Conservation (phyloP, 1,140 invertebrate genomes). For the Portunus trituberculatus region DNA sequence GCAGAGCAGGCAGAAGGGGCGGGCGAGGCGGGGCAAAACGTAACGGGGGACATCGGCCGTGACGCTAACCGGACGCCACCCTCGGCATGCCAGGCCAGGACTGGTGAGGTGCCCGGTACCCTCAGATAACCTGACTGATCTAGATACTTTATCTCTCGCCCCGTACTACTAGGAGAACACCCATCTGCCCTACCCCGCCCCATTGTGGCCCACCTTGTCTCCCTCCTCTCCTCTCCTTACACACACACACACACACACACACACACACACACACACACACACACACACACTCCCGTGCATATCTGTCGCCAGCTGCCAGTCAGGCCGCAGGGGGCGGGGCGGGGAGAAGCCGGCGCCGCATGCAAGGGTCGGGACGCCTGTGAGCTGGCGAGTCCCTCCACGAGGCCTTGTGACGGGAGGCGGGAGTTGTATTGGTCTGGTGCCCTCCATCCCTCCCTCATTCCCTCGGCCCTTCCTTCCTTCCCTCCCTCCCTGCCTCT, state of each 20-base stretch:
- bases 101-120: neutral
- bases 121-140: neutral
- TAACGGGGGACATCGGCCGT: neutral
- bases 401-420: neutral
- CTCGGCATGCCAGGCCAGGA: neutral
- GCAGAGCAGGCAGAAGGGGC: neutral
- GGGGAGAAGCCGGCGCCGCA: slow-evolving; percentile 14
- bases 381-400: slow-evolving; percentile 4
- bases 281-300: neutral
- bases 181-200: neutral
- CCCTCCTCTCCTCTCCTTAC: too few relatives aligned
- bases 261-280: too few relatives aligned
- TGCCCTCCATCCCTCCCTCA: neutral
- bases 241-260: too few relatives aligned
- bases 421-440: slow-evolving; percentile 10
- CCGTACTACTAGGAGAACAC: neutral
- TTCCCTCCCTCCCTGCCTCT: neutral
- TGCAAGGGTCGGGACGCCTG: neutral
- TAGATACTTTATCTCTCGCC: slow-evolving; percentile 12
- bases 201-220: too few relatives aligned
- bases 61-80: neutral
- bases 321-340: neutral
- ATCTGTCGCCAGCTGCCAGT: slow-evolving; percentile 17
- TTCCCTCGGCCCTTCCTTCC: neutral
- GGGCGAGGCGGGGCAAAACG: neutral